These are phyloP conservation scores for Enteromius argenteus DNA, from an alignment of 2,797 vertebrate species.

Conservation along the genomic window DNA sequence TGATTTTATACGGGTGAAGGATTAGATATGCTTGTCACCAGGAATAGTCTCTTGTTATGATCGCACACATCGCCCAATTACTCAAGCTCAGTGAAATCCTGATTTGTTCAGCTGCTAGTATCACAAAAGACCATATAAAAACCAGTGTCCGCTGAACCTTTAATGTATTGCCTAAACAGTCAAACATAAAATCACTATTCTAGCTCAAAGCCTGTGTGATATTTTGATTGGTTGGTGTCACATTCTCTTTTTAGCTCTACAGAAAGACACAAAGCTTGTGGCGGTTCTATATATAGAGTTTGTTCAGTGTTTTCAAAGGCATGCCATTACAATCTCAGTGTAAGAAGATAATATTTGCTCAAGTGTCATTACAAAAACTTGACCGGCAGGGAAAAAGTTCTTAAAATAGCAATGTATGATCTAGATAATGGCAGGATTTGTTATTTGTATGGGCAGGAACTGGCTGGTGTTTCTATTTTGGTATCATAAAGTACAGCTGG, in stretches of 20 bases:
- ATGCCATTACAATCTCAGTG: constrained; percentile 17
- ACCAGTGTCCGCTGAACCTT: not conserved
- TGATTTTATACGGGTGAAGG: constrained; percentile 81
- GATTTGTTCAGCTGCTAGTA: constrained; percentile 26
- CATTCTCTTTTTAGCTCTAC: constrained; percentile 13
- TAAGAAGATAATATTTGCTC: constrained; percentile 20
- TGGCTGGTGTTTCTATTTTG: constrained; percentile 44
- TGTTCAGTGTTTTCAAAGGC: constrained; percentile 26
- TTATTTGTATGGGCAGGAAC: constrained; percentile 2
- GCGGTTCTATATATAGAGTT: constrained; percentile 50
- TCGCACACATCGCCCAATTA: constrained; percentile 45
- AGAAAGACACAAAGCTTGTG: constrained; percentile 45
- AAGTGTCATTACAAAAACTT: constrained; percentile 26
- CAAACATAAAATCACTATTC: not conserved
- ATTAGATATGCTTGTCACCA: constrained; percentile 71
- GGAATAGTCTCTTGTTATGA: constrained; percentile 72
- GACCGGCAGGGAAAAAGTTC: constrained; percentile 38
- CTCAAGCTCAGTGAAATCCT: constrained; percentile 64
- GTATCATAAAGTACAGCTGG: not conserved
- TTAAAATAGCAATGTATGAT: constrained; percentile 46
- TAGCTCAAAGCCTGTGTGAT: not conserved
- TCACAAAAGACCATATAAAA: constrained; percentile 5
- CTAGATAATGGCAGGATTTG: not conserved
- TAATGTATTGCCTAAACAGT: not conserved
- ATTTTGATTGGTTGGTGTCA: constrained; percentile 31